A percentile compares a stretch with the other conserved stretches of the same genome.
These are phyloP conservation scores for Nephila pilipes DNA, from an alignment of 1,140 invertebrate genomes.

Conservation along the genomic window DNA sequence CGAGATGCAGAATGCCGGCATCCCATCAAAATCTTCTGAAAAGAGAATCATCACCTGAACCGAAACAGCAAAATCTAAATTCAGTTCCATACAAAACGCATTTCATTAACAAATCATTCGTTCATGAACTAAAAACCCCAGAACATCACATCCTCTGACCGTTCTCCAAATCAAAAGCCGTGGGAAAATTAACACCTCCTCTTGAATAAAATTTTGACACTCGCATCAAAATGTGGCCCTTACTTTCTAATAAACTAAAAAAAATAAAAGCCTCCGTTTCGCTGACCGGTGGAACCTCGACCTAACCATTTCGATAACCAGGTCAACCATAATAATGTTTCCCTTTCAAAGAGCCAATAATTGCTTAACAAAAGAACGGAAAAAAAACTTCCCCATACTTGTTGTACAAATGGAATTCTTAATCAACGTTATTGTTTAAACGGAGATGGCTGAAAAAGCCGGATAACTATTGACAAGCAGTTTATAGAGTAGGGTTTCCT, in stretches of 20 bases:
- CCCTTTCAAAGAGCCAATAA: constrained; percentile 18
- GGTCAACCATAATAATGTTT: constrained; percentile 50
- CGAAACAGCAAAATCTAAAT: too few species aligned
- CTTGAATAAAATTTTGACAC: neutral
- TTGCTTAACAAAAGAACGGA: constrained; percentile 25
- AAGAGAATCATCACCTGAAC: too few species aligned
- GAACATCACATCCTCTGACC: neutral
- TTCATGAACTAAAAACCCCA: constrained; percentile 46
- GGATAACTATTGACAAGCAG: constrained; percentile 20
- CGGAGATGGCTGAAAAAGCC: neutral
- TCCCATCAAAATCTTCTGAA: too few species aligned
- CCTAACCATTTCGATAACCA: constrained; percentile 56
- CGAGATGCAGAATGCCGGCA: too few species aligned
- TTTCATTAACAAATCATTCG: neutral
- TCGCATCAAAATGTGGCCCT: neutral
- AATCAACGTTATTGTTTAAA: constrained; percentile 42
- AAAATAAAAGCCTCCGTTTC: neutral
- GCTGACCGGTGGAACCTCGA: constrained; percentile 2
- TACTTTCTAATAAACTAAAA: constrained; percentile 6
- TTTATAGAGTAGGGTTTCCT: neutral
- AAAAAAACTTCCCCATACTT: neutral
- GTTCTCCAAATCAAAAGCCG: neutral
- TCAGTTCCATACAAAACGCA: neutral
- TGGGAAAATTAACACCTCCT: neutral
- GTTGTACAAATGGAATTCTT: constrained; percentile 41